Base-by-base conservation (phyloP, 2,113 vertebrate species). In the Sinocyclocheilus maitianheensis region DNA sequence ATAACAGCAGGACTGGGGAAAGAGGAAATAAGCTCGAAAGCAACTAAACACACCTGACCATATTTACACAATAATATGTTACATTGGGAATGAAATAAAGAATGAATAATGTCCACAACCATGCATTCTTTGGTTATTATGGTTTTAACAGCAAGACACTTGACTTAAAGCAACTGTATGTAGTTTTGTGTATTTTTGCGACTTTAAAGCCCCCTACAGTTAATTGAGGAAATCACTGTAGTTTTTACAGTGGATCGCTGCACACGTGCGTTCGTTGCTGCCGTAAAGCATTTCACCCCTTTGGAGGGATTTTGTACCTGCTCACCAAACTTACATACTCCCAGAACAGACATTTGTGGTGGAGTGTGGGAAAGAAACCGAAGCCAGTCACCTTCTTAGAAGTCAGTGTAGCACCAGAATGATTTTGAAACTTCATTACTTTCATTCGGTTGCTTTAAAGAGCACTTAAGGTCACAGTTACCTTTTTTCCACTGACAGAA, bases 41-140 rank as follows among this genome's bases (percentile, higher is more conserved):
- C 34, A 81, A 43, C 11, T 9, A 71, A 86, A 60, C 4, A 63
- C 1, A 37, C 46, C 11, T n/a, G 26, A 34, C 5, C 76, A 46
- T 89, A 86, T 86, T 86, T 86, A 81, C 85, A 84, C 67, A 84
- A 30, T 53, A 63, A 43, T 12, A 48, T n/a, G 51, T 78, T 81
- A 79, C 22, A 83, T 1, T 53, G 4, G 20, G 3, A 62, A 62
- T 62, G 58, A n/a, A 63, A 24, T 58, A 48, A 48, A 1, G 46
- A 48, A 12, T 48, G 46, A 48, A 48, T 48, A 48, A 77, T 18
- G 48, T 62, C 26, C 53, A 78, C 67, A 76, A 18, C 58, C 20
- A 34, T 40, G 67, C 24, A 80, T 26, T 24, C 82, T 67, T 85
- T 69, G 26, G 22, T 74, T 40, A 69, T 62, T 81, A n/a, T 51